Base-by-base conservation (phyloP, 2,888 invertebrate species). In the Thalpophila matura region DNA sequence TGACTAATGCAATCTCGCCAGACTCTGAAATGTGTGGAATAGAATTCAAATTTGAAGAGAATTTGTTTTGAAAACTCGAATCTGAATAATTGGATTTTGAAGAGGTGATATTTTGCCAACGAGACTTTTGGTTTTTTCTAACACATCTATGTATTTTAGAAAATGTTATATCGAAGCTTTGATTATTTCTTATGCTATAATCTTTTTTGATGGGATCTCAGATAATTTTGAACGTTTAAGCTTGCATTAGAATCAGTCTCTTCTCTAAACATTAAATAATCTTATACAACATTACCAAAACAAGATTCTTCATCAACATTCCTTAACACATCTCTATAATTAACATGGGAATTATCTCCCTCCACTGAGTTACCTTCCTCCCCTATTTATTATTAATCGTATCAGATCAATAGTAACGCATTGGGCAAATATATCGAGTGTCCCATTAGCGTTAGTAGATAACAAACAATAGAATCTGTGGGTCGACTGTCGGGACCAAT, bases 401-500 rank as follows among this genome's bases (percentile, higher is more conserved):
- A 75, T 71, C 43, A 40, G 53, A 65, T 73, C 65, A 71, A 46
- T 75, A 64, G 40, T 47, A 49, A 73, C 65, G 40, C 49, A 64
- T 46, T 56, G 50, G 49, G 53, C 65, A 73, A 70, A 73, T 65
- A 60, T 60, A 75, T 76, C 46, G 72, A 65, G 72, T 60, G 42
- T 49, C 59, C 59, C 42, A 76, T 73, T 76, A 75, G 45, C 47
- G 29, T 42, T 24, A 29, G 49, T 29, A 37, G 46, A 45, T 54
- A 51, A 38, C 55, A 56, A 64, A 75, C 58, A 75, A 68, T 47
- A 38, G 74, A 63, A 55, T 43, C 54, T 29, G 42, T 38, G 69
- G 54, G 54, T 47, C 45, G 20, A 20, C 40, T 66, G 67, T 67
- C 58, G 20, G 24, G 24, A 14, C 45, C 68, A 67, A 73, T 73